These are phyloP conservation scores for Hydrotaea diabolus DNA, from an alignment of 2,888 invertebrate genomes.

Conservation along the genomic window DNA sequence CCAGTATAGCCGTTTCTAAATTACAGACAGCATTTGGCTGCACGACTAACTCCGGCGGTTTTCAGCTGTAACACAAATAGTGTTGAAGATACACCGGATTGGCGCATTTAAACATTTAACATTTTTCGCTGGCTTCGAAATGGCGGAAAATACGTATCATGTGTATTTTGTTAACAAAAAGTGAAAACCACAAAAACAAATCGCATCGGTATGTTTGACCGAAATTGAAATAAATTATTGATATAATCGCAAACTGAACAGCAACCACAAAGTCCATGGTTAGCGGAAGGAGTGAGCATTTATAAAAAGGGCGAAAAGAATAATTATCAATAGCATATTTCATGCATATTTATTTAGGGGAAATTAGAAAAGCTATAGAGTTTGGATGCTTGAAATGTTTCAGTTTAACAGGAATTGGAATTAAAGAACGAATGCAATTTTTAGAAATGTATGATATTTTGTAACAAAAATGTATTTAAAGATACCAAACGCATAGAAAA, in stretches of 20 bases:
- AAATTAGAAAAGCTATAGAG: too few relatives aligned
- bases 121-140: neutral
- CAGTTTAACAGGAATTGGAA: too few relatives aligned
- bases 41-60: neutral
- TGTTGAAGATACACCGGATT: neutral
- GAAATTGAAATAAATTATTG: too few relatives aligned
- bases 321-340: neutral
- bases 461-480: too few relatives aligned
- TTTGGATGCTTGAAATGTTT: too few relatives aligned
- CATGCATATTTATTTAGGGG: neutral
- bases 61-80: neutral
- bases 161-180: neutral
- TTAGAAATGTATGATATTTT: neutral
- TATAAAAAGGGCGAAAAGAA: neutral
- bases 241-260: neutral
- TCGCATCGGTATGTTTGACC: neutral
- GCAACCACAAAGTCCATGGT: neutral
- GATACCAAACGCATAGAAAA: too few relatives aligned
- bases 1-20: neutral
- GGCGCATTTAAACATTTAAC: neutral
- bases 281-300: neutral
- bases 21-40: neutral
- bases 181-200: neutral
- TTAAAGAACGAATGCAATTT: too few relatives aligned
- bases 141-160: neutral